phyloP scores from a whole-genome alignment of 2,113 vertebrate genomes.

The Ctenodactylus gundi region DNA sequence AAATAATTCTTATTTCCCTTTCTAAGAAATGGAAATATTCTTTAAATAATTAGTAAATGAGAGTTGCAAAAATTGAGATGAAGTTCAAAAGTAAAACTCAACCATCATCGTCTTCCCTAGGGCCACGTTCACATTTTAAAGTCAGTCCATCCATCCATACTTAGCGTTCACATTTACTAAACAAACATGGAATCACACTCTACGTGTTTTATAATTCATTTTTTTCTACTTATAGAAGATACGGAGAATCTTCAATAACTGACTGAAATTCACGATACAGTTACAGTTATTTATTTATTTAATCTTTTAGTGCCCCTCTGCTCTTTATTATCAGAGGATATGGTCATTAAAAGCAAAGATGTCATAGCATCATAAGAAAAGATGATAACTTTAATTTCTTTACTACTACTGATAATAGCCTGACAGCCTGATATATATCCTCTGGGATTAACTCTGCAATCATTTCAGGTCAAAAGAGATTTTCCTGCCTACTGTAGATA shows the following conservation, averaged over 20 bases:
- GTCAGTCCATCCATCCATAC: neutral
- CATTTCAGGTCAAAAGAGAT: too few species aligned
- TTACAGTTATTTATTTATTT: too few species aligned
- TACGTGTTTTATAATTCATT: neutral
- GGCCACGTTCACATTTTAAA: neutral
- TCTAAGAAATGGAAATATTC: neutral
- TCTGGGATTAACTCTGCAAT: too few species aligned
- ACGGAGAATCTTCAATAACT: neutral
- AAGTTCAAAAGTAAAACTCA: neutral
- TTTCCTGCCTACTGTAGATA: too few species aligned
- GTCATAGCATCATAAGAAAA: too few species aligned
- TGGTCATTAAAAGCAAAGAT: too few species aligned
- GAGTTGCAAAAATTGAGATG: neutral
- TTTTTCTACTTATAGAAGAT: neutral
- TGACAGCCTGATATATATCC: too few species aligned
- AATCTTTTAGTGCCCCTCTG: too few species aligned
- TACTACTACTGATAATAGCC: too few species aligned
- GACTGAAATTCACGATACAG: too few species aligned
- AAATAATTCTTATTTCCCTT: neutral
- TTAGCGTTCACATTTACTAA: neutral
- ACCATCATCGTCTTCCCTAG: neutral
- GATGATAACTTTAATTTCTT: too few species aligned
- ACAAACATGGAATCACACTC: neutral
- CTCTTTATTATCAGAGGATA: too few species aligned
- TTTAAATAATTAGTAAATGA: neutral